Evolutionary conservation across 2,113 vertebrate genomes (phyloP).

Genomic region (Odocoileus virginianus): DNA sequence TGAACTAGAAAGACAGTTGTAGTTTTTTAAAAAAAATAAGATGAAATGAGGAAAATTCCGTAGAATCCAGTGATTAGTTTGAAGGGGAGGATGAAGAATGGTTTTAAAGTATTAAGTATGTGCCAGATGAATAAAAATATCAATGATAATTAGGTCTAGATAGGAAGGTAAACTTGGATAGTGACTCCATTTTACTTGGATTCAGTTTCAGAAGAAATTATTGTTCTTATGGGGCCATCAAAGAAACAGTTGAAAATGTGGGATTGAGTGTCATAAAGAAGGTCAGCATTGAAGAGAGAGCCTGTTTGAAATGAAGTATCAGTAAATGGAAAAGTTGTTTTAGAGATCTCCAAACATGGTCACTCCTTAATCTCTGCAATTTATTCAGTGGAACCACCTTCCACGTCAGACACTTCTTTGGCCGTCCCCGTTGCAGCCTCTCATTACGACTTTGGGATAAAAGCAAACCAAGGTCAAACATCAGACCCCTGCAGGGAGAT

Average conservation of each 20-base stretch:
- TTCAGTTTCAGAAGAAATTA: neutral
- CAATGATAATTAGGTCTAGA: neutral
- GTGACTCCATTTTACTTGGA: neutral
- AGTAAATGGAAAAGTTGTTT: slow-evolving; percentile 41
- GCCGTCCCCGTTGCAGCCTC: neutral
- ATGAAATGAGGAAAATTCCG: neutral
- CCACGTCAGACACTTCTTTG: slow-evolving; percentile 9
- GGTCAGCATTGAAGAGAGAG: neutral
- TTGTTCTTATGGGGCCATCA: neutral
- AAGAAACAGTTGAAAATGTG: neutral
- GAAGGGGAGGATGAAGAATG: neutral
- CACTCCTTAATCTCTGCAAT: slow-evolving; percentile 1
- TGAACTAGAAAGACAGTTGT: neutral
- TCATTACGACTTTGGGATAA: slow-evolving; percentile 29
- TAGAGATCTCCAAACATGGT: slow-evolving; percentile 13
- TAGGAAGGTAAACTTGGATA: neutral
- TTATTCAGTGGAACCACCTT: slow-evolving; percentile 10
- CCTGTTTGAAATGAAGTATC: neutral
- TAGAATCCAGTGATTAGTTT: neutral
- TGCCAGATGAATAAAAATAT: neutral
- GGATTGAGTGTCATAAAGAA: neutral
- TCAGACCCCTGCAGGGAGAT: slow-evolving; percentile 20
- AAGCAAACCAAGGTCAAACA: slow-evolving; percentile 44
- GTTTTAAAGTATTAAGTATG: neutral
- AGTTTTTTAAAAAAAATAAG: neutral